Evolutionary conservation across 2,797 vertebrate genomes (phyloP).

Genomic region (Argentina silus): DNA sequence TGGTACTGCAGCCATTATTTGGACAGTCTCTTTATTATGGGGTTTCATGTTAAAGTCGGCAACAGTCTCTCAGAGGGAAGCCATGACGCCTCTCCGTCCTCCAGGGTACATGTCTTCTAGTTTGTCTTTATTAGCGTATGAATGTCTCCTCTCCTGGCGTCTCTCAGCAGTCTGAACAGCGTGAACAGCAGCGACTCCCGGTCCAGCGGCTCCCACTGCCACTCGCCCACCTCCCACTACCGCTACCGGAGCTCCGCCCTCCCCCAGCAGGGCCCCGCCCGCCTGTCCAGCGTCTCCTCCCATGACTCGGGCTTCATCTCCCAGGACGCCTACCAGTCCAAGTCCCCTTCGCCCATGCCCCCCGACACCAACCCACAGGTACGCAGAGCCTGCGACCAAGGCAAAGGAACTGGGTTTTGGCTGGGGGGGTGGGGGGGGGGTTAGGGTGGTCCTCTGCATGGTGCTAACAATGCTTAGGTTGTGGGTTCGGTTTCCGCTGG

Average conservation of each 20-base stretch:
- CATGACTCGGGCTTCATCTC: conserved; percentile 96
- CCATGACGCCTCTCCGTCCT: too few relatives aligned
- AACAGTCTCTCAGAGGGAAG: too few relatives aligned
- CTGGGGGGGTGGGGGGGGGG: too few relatives aligned
- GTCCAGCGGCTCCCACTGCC: conserved; percentile 93
- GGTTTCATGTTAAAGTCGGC: neutral
- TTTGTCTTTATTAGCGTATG: neutral
- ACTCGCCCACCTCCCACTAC: conserved; percentile 92
- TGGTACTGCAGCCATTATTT: conserved; percentile 23
- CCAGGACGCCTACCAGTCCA: conserved; percentile 90
- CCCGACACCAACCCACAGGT: conserved; percentile 79
- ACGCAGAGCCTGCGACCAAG: neutral
- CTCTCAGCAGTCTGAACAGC: conserved; percentile 91
- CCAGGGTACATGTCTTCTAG: too few relatives aligned
- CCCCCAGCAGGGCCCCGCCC: conserved; percentile 75
- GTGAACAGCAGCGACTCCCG: conserved; percentile 95
- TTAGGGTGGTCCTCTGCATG: too few relatives aligned
- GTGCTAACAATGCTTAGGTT: too few relatives aligned
- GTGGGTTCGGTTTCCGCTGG: too few relatives aligned
- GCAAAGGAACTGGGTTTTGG: neutral
- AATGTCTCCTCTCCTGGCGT: neutral
- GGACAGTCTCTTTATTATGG: neutral
- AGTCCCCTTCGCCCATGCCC: conserved; percentile 93
- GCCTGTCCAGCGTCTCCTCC: conserved; percentile 92
- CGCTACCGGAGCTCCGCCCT: conserved; percentile 92